Evolutionary conservation across 2,888 invertebrate genomes (phyloP).

Genomic region (Alloscopus bannaensis): DNA sequence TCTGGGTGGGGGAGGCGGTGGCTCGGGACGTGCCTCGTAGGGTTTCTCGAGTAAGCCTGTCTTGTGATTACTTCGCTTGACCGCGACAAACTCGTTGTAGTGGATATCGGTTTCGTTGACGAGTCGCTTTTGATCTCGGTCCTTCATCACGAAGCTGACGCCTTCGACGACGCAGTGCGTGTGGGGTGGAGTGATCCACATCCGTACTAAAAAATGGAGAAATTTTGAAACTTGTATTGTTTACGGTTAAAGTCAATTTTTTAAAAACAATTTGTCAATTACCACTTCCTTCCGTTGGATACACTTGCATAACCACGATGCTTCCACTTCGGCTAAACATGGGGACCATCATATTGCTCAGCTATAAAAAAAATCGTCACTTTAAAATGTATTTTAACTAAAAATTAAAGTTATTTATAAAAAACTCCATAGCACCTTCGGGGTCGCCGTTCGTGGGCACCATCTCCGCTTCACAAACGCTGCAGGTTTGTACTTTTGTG

Average conservation of each 20-base stretch:
- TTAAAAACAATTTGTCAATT: constrained; percentile 11
- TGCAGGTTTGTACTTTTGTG: constrained; percentile 33
- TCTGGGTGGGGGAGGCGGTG: not conserved
- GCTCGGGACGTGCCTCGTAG: constrained; percentile 3
- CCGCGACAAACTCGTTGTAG: constrained; percentile 11
- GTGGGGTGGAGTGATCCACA: constrained; percentile 7
- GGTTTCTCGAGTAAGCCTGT: constrained; percentile 22
- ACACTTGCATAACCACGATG: constrained; percentile 62
- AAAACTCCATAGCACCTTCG: constrained; percentile 13
- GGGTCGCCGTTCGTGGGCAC: constrained; percentile 54
- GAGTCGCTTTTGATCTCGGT: not conserved
- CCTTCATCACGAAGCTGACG: not conserved
- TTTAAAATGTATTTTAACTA: too few relatives aligned
- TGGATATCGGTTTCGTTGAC: constrained; percentile 59
- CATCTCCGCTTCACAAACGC: constrained; percentile 53
- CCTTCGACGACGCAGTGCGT: not conserved
- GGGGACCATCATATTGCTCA: constrained; percentile 51
- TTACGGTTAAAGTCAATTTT: not conserved
- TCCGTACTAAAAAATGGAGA: constrained; percentile 11
- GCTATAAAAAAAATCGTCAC: too few relatives aligned
- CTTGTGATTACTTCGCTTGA: constrained; percentile 23
- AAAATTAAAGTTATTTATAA: not conserved
- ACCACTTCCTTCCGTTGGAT: constrained; percentile 55
- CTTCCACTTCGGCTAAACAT: constrained; percentile 40
- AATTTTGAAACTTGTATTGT: not conserved